A percentile compares a stretch with the other conserved stretches of the same genome.
Evolutionary conservation across 2,797 vertebrate species (phyloP).

Genomic region (Falco cherrug): DNA sequence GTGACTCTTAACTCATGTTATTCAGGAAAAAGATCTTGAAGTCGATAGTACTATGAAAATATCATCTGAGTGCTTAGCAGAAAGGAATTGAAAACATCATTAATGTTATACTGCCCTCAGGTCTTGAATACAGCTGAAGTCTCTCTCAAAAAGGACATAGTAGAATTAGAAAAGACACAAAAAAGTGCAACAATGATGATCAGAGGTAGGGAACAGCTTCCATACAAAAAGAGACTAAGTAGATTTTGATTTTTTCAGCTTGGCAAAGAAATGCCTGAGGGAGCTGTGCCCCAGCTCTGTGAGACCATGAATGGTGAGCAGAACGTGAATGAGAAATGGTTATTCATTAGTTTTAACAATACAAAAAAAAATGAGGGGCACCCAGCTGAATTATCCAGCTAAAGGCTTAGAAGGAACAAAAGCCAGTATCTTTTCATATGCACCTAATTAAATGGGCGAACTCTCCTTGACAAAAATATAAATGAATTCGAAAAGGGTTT

Average conservation of each 20-base stretch:
- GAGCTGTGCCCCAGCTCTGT: background rate
- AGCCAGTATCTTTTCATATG: constrained; percentile 18
- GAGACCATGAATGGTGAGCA: constrained; percentile 22
- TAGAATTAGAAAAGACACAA: constrained; percentile 17
- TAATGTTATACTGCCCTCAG: background rate
- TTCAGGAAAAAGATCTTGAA: constrained; percentile 11
- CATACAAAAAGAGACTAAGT: background rate
- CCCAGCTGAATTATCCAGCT: background rate
- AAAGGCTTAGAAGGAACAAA: constrained; percentile 23
- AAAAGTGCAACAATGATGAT: constrained; percentile 27
- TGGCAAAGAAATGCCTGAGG: background rate
- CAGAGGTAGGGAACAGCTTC: background rate
- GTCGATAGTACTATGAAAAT: constrained; percentile 4
- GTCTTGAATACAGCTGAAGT: background rate
- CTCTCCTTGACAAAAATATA: constrained; percentile 4
- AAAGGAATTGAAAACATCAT: background rate
- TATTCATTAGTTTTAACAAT: constrained; percentile 31
- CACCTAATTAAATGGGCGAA: constrained; percentile 37
- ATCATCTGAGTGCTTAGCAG: background rate
- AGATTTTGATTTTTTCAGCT: constrained; percentile 29
- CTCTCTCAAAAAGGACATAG: background rate
- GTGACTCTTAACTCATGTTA: background rate
- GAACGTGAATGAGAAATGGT: constrained; percentile 22
- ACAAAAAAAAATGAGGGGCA: background rate
- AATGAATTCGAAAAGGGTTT: background rate